Base-by-base conservation (phyloP, 2,888 invertebrate genomes). In the Drosophila neutralis region DNA sequence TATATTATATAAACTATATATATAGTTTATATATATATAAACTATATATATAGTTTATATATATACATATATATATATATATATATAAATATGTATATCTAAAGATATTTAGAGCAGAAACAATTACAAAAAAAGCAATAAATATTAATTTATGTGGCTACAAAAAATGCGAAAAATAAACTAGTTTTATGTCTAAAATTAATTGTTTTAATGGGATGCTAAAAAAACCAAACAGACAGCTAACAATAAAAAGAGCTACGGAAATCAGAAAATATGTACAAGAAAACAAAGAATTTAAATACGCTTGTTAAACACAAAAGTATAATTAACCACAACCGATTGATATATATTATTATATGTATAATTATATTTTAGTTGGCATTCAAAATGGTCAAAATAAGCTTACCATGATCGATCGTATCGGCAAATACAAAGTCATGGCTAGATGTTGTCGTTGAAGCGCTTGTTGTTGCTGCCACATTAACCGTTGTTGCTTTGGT, bases 341-440 rank as follows among this genome's bases (percentile, higher is more conserved):
- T 4, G 10, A 33, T 27, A 2, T 31, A 24, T 5, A 36, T 27
- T 11, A 49, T 45, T 15, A 21, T 11, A 42, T 21, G n/a, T n/a
- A 21, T 5, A 40, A 8, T 29, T 65, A 49, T 24, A 52, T 36
- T 53, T 57, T 35, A 51, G 24, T 57, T 68, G 31, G 51, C 56
- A 51, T 57, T 29, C 15, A 27, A 56, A 35, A 59, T 61, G 7
- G 35, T 64, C 11, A 40, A 42, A 29, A 48, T 29, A 4, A 31
- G 60, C 70, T 80, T 90, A 92, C 92, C 92, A 71, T 91, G 91
- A 78, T 92, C 92, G 58, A 92, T 82, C 57, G 92, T 89, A 78
- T 90, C 90, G 66, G 89, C 89, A 81, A 91, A 91, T 53, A 91
- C 82, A 62, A 89, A 89, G 59, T 91, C 89, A 61, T 87, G 85